Conservation (phyloP, 2,888 invertebrate species). For the Diarsia dahlii region DNA sequence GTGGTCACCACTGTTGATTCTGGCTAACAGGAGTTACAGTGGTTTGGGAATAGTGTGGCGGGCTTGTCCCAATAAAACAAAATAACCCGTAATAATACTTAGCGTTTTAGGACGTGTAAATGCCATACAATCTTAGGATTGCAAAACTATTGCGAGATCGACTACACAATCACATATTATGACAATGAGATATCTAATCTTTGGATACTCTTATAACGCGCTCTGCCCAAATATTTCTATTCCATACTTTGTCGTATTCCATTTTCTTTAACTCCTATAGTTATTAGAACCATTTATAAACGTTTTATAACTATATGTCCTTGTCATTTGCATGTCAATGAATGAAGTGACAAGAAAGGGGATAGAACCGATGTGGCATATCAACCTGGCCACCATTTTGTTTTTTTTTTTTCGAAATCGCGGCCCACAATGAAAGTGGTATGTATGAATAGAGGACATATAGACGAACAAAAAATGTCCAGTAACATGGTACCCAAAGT, state of each 20-base stretch:
- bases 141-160: not conserved
- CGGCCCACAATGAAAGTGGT: no score
- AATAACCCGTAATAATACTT: not conserved
- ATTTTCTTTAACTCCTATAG: not conserved
- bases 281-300: constrained; percentile 14
- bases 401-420: no score
- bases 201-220: not conserved
- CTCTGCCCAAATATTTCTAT: not conserved
- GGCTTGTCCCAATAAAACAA: no score
- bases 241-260: constrained; percentile 10
- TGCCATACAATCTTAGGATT: not conserved
- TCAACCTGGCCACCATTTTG: no score
- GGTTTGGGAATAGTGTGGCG: no score
- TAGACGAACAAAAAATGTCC: no score
- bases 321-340: constrained; percentile 43
- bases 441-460: no score
- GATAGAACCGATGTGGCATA: no score
- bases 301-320: constrained; percentile 19
- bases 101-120: not conserved
- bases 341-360: constrained; percentile 13
- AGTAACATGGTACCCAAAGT: no score
- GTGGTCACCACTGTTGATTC: no score
- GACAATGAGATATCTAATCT: not conserved
- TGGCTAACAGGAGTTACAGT: no score
- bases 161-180: not conserved